Conservation (phyloP, 2,797 vertebrate genomes). For the Nannoperca australis region DNA sequence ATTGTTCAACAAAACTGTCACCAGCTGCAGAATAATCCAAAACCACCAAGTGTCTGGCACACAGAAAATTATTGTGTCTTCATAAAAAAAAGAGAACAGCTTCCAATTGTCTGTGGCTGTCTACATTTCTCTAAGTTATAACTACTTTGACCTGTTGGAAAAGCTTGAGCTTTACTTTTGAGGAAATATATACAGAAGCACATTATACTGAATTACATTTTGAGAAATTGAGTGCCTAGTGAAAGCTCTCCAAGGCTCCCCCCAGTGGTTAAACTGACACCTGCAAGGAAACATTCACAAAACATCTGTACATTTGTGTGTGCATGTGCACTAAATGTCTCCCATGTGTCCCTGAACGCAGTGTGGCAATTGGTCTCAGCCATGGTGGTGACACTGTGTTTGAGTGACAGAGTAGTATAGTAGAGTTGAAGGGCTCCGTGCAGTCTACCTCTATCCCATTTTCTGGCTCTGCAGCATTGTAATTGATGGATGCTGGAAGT, state of each 20-base stretch:
- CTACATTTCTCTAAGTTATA: slow-evolving; percentile 50
- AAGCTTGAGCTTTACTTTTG: slow-evolving; percentile 32
- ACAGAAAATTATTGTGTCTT: slow-evolving; percentile 66
- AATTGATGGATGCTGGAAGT: slow-evolving; percentile 87
- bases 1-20: slow-evolving; percentile 72
- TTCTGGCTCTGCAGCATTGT: slow-evolving; percentile 85
- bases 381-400: slow-evolving; percentile 75
- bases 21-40: slow-evolving; percentile 76
- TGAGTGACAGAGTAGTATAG: slow-evolving; percentile 76
- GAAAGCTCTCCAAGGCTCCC: slow-evolving; percentile 69
- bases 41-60: slow-evolving; percentile 71
- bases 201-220: slow-evolving; percentile 30
- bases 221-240: slow-evolving; percentile 28
- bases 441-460: slow-evolving; percentile 84
- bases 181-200: slow-evolving; percentile 50
- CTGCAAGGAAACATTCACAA: slow-evolving; percentile 55
- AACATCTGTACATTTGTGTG: slow-evolving; percentile 30
- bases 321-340: slow-evolving; percentile 60
- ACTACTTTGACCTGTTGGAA: slow-evolving; percentile 34
- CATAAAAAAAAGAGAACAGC: slow-evolving; percentile 55
- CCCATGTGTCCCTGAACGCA: slow-evolving; percentile 62
- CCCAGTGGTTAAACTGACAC: slow-evolving; percentile 72
- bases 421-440: slow-evolving; percentile 84
- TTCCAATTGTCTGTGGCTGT: slow-evolving; percentile 65
- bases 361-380: slow-evolving; percentile 70